A percentile compares a stretch with the other conserved stretches of the same genome.
phyloP scores from a whole-genome alignment of 2,888 invertebrate genomes.

The Epirrhoe tristata region DNA sequence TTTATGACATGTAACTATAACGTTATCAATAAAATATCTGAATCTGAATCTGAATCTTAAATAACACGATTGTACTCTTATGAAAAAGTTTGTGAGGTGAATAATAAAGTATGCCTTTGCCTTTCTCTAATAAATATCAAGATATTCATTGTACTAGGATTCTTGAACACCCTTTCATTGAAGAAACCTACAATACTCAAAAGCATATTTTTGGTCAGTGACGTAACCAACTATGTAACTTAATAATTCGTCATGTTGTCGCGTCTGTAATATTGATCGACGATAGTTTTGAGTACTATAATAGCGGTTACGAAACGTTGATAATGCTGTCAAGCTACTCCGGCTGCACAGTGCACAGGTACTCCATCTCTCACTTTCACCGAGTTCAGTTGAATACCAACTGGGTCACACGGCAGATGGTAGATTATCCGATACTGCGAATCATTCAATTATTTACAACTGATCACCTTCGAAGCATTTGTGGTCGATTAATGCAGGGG shows the following conservation, averaged over 20 bases:
- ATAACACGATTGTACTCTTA: slow-evolving; percentile 47
- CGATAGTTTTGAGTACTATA: slow-evolving; percentile 55
- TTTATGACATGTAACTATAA: too few relatives aligned
- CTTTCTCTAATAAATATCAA: slow-evolving; percentile 19
- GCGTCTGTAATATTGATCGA: slow-evolving; percentile 64
- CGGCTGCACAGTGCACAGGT: slow-evolving; percentile 53
- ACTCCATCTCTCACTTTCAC: slow-evolving; percentile 76
- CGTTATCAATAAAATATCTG: too few relatives aligned
- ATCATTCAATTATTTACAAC: slow-evolving; percentile 49
- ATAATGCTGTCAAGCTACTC: slow-evolving; percentile 57
- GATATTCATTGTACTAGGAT: slow-evolving; percentile 11
- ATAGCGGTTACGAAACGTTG: slow-evolving; percentile 73
- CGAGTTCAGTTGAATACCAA: slow-evolving; percentile 58
- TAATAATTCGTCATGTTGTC: slow-evolving; percentile 56
- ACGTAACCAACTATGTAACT: slow-evolving; percentile 65
- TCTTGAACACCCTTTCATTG: slow-evolving; percentile 3
- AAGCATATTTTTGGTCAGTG: slow-evolving; percentile 31
- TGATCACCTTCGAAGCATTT: slow-evolving; percentile 37
- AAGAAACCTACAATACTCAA: slow-evolving; percentile 18
- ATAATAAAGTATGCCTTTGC: slow-evolving; percentile 39
- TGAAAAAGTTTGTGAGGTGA: slow-evolving; percentile 52
- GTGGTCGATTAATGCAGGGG: slow-evolving; percentile 22
- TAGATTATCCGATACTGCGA: slow-evolving; percentile 54
- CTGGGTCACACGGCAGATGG: slow-evolving; percentile 65
- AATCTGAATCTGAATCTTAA: too few relatives aligned